Evolutionary conservation across 2,797 vertebrate genomes (phyloP).

Genomic region (Epinephelus awoara): DNA sequence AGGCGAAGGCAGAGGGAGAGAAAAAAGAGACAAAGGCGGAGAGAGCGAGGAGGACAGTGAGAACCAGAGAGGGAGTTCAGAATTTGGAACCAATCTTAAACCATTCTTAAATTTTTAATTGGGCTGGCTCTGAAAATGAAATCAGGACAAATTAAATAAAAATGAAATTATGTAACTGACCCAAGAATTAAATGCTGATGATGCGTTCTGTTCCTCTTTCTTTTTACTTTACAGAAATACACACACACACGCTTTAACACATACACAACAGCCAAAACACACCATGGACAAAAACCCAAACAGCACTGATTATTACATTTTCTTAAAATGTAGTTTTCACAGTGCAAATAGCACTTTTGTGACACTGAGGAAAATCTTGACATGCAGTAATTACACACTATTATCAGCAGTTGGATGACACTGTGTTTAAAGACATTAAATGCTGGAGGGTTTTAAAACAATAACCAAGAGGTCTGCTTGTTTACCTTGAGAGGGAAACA

Average conservation of each 20-base stretch:
- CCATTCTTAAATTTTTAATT: slow-evolving; percentile 42
- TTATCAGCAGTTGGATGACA: not conserved
- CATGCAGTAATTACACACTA: not conserved
- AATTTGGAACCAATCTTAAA: slow-evolving; percentile 13
- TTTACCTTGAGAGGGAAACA: not conserved
- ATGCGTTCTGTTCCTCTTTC: not conserved
- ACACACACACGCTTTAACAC: not conserved
- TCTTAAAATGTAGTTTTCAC: not conserved
- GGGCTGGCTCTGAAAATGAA: slow-evolving; percentile 26
- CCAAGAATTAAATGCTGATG: slow-evolving; percentile 11
- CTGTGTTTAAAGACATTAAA: not conserved
- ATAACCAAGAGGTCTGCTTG: not conserved
- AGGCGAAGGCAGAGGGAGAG: not conserved
- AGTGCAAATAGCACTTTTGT: not conserved
- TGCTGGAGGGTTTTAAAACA: not conserved
- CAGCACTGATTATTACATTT: not conserved
- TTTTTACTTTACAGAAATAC: not conserved
- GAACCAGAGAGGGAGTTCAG: slow-evolving; percentile 20
- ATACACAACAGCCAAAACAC: not conserved
- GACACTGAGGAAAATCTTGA: not conserved
- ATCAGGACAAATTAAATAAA: slow-evolving; percentile 56
- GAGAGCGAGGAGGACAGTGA: not conserved
- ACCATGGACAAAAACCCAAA: not conserved
- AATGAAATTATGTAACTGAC: slow-evolving; percentile 47
- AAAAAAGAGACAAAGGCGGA: not conserved